Base-by-base conservation (phyloP, 2,113 vertebrate species). In the Spilogale gracilis region DNA sequence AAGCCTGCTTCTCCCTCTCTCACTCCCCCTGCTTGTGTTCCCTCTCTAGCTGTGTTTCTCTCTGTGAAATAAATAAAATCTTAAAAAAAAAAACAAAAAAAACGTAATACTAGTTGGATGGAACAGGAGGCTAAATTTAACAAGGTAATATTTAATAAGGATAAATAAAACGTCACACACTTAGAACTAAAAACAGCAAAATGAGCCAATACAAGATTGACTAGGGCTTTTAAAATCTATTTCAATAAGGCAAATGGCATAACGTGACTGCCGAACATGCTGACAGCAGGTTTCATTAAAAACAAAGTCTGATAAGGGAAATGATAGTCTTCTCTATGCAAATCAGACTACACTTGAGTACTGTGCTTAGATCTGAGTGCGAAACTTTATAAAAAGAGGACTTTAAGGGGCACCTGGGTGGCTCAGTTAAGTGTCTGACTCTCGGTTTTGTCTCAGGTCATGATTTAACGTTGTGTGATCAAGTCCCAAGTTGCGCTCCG, bases 91-190 rank as follows among this genome's bases (percentile, higher is more conserved):
- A 56, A 94, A 94, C 38, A 38, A 38, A 38, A 38, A 38, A 38
- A 38, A 38, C 38, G 45, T 69, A 89, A 93, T 52, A 67, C 43
- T 84, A 78, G 43, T 2, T 69, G 67, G 67, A 60, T 93, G 18
- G 78, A 45, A 84, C 27, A 84, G 85, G 52, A 96, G 30, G 58
- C 48, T 84, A 89, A 83, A 89, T 83, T 52, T 89, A 89, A 96
- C 11, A 18, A 32, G 18, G 21, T 43, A 76, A 76, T 52, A 76
- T 83, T 83, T 93, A 76, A 86, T 80, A 80, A 89, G 58, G 78
- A 93, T 60, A 83, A 83, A 60, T 89, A 89, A 25, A 89, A 96
- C 58, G 11, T 56, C 78, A 93, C 13, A 10, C 13, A 48, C 58
- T 83, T 83, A 18, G 50, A 92, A 82, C 23, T 38, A 89, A 76